These are phyloP conservation scores for Coryphaenoides rupestris DNA, from an alignment of 2,113 vertebrate genomes.

Conservation along the genomic window DNA sequence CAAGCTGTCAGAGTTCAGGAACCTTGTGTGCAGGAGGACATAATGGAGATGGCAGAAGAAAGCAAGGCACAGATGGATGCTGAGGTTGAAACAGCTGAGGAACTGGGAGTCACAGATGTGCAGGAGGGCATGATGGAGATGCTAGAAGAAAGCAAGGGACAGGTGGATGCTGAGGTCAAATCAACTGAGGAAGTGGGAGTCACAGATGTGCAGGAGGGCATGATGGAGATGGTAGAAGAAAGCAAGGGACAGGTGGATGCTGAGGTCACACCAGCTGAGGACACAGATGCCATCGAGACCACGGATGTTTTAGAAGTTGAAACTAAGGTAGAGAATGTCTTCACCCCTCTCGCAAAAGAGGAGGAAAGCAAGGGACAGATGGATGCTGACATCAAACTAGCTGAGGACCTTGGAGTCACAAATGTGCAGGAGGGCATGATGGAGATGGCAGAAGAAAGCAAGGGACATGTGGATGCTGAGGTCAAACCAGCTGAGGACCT, in stretches of 20 bases:
- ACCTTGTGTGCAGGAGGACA: constrained; percentile 12
- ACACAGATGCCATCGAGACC: constrained; percentile 23
- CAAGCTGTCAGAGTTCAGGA: constrained; percentile 26
- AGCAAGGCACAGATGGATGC: constrained; percentile 14
- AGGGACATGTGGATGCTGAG: constrained; percentile 23
- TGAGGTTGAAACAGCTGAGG: constrained; percentile 30
- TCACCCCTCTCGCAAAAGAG: constrained; percentile 32
- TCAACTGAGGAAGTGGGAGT: constrained; percentile 22
- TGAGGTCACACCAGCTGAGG: constrained; percentile 32
- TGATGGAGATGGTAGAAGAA: constrained; percentile 35
- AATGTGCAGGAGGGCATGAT: constrained; percentile 23
- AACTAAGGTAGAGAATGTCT: neutral
- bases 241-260: constrained; percentile 16
- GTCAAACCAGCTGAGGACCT: constrained; percentile 25
- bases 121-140: constrained; percentile 27
- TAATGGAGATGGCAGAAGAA: constrained; percentile 35
- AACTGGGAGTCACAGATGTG: constrained; percentile 11
- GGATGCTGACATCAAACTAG: constrained; percentile 23
- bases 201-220: constrained; percentile 21
- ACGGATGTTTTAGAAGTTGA: constrained; percentile 30
- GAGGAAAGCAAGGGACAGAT: constrained; percentile 25
- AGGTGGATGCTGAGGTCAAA: constrained; percentile 26
- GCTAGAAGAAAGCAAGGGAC: constrained; percentile 26
- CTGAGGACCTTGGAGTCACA: constrained; percentile 15
- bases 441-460: constrained; percentile 32